These are phyloP conservation scores for Belgica antarctica DNA, from an alignment of 2,888 invertebrate species.

Conservation along the genomic window DNA sequence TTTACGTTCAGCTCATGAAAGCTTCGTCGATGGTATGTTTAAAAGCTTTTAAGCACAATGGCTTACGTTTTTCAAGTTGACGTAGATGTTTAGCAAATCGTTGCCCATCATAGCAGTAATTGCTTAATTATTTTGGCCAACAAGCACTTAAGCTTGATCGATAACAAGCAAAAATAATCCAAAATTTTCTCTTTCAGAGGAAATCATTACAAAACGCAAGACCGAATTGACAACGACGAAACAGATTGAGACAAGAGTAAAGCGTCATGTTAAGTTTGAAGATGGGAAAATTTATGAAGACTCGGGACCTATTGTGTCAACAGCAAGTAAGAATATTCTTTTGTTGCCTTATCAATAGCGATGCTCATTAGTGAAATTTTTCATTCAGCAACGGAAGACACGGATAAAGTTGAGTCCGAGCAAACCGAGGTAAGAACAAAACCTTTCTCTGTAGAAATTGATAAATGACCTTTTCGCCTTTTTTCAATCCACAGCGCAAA, in stretches of 20 bases:
- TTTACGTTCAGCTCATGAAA: too few species aligned
- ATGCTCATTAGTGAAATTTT: background rate
- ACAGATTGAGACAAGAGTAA: conserved; percentile 87
- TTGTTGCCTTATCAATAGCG: too few species aligned
- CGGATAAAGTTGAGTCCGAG: conserved; percentile 83
- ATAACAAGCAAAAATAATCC: too few species aligned
- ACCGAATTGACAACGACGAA: conserved; percentile 85
- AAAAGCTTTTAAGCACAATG: too few species aligned
- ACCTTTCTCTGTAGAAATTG: conserved; percentile 22
- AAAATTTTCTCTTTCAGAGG: conserved; percentile 61
- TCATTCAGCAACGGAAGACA: conserved; percentile 67
- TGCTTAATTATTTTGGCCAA: too few species aligned
- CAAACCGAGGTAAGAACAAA: conserved; percentile 70
- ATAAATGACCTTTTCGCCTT: conserved; percentile 4
- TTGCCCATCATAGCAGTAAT: too few species aligned
- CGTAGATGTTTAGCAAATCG: too few species aligned
- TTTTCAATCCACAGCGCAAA: conserved; percentile 53
- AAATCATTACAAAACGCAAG: conserved; percentile 89
- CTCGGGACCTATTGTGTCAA: conserved; percentile 85
- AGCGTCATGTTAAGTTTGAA: conserved; percentile 83
- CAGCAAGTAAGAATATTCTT: conserved; percentile 52
- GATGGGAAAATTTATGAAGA: conserved; percentile 88
- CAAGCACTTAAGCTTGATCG: too few species aligned
- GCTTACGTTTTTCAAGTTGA: too few species aligned
- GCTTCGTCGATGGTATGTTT: too few species aligned